Base-by-base conservation (phyloP, 1,140 invertebrate genomes). In the Polypedilum pembai region DNA sequence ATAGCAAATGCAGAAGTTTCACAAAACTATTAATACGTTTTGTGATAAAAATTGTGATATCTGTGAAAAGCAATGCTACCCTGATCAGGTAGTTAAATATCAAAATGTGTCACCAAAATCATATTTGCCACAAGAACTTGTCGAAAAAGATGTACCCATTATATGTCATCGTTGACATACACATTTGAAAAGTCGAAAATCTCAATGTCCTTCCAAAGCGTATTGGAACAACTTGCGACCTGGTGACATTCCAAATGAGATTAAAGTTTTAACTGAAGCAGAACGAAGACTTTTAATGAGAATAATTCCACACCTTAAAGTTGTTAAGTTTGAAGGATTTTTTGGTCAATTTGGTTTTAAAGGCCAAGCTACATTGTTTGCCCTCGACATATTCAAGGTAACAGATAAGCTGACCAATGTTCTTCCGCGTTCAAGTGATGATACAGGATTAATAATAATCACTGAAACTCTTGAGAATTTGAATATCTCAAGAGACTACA, bases 321-420 rank as follows among this genome's bases (percentile, higher is more conserved):
- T 78, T 10, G 56, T 76, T 18, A 76, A 77, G 40, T 33, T 75
- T 41, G 63, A 63, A 45, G 77, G 77, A n/a, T 17, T 75, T 10
- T 78, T 75, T 79, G 78, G 78, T 66, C 77, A 79, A 73, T 77
- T 12, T 69, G 75, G 75, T 74, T 78, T 78, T 73, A 74, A 75
- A 15, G 77, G 78, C 7, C 79, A 80, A 75, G 78, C 78, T 17
- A 75, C 79, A 24, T 75, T 81, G 3, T 81, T 80, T 73, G 78
- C 77, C 17, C 77, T 78, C 75, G 80, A 81, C 78, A 56, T 81
- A 21, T 78, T 77, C 75, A 78, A 79, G 75, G 77, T 81, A 73
- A 79, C 40, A 75, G 78, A 79, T 75, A 78, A 76, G 21, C 75
- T 79, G 17, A 73, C 78, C 73, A 76, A 41, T 73, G 76, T 78